Evolutionary conservation across 2,888 invertebrate species (phyloP).

Genomic region (Rhyacophila evoluta): DNA sequence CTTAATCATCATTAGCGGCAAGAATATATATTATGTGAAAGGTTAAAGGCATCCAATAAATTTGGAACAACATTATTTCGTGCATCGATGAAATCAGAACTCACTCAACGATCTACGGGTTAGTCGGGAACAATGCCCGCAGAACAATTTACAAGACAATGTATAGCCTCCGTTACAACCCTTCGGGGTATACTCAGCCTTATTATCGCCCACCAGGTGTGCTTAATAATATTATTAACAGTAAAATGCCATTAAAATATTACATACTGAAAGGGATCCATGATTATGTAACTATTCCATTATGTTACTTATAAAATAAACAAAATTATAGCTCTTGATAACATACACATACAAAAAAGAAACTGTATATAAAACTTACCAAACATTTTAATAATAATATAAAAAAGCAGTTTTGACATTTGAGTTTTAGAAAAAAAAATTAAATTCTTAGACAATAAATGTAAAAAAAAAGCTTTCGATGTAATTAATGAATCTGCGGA

Average conservation of each 20-base stretch:
- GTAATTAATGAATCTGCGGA: too few relatives aligned
- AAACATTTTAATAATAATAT: too few relatives aligned
- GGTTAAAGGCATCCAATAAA: neutral
- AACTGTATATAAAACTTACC: too few relatives aligned
- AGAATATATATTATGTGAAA: neutral
- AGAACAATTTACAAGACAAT: conserved; percentile 35
- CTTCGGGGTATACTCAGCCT: conserved; percentile 19
- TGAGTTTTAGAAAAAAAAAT: too few relatives aligned
- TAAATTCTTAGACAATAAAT: too few relatives aligned
- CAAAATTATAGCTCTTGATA: too few relatives aligned
- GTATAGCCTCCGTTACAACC: conserved; percentile 27
- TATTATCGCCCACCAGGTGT: neutral
- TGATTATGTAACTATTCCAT: too few relatives aligned
- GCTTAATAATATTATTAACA: conserved; percentile 15
- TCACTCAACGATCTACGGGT: conserved; percentile 14
- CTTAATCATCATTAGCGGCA: neutral
- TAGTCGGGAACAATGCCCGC: conserved; percentile 32
- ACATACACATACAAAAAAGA: too few relatives aligned
- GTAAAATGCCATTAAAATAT: neutral
- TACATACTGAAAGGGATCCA: neutral
- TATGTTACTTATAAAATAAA: too few relatives aligned
- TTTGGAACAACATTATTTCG: neutral
- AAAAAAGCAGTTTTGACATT: too few relatives aligned
- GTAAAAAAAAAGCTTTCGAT: too few relatives aligned
- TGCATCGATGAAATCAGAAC: neutral